These are phyloP conservation scores for Drosophila elegans DNA, from an alignment of 1,140 invertebrate genomes.

Conservation along the genomic window DNA sequence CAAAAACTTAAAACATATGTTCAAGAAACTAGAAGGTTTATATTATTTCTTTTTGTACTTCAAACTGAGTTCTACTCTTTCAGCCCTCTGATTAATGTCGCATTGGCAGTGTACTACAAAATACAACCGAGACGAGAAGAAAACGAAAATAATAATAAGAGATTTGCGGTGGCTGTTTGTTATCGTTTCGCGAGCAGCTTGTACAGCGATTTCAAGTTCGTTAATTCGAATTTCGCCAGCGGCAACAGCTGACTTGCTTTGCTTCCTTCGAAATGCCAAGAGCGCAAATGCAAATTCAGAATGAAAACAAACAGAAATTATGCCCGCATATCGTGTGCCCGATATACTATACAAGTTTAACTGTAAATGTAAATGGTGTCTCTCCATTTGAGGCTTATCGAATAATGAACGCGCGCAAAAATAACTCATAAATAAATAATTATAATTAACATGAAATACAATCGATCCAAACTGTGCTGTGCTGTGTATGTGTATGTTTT, in stretches of 20 bases:
- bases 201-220: constrained; percentile 69
- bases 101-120: constrained; percentile 13
- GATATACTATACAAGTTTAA: constrained; percentile 34
- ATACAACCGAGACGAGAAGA: constrained; percentile 9
- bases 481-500: not conserved
- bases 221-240: constrained; percentile 48
- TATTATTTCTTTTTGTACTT: not conserved
- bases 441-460: constrained; percentile 74
- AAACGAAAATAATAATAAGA: constrained; percentile 30
- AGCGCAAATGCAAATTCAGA: constrained; percentile 25
- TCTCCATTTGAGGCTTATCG: constrained; percentile 78
- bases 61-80: not conserved
- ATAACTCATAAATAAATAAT: constrained; percentile 82
- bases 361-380: constrained; percentile 78
- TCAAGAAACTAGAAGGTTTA: constrained; percentile 1
- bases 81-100: constrained; percentile 11
- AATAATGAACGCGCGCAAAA: constrained; percentile 73
- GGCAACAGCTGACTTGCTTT: constrained; percentile 63
- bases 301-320: constrained; percentile 33
- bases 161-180: constrained; percentile 36
- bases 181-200: constrained; percentile 47
- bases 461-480: constrained; percentile 12
- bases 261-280: constrained; percentile 32
- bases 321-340: constrained; percentile 4
- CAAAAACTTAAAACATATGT: constrained; percentile 22